Conservation (phyloP, 1,140 invertebrate species). For the Stegodyphus dumicola region DNA sequence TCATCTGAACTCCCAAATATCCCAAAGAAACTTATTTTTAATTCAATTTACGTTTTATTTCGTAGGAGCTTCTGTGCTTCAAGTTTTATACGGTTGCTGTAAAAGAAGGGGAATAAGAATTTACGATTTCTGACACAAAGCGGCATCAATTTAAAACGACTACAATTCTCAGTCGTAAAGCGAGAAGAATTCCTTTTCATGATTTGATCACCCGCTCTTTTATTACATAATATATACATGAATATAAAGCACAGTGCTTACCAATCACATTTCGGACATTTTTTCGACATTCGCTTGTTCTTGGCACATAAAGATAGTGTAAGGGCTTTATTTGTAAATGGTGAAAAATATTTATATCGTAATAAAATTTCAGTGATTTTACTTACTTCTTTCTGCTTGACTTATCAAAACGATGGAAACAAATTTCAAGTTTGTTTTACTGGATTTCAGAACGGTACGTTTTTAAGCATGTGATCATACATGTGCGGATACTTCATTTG, state of each 20-base stretch:
- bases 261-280: not conserved
- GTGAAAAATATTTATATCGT: not conserved
- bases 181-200: conserved; percentile 2
- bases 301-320: not conserved
- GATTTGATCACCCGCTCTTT: conserved; percentile 23
- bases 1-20: too few relatives aligned
- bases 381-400: too few relatives aligned
- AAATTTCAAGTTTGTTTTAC: too few relatives aligned
- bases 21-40: too few relatives aligned
- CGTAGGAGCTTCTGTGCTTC: too few relatives aligned
- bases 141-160: conserved; percentile 31
- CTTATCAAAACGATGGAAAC: too few relatives aligned
- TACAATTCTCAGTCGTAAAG: conserved; percentile 16
- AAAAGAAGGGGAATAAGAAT: not conserved
- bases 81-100: too few relatives aligned
- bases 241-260: conserved; percentile 18
- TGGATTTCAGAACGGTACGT: too few relatives aligned
- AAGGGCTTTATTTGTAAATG: not conserved
- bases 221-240: conserved; percentile 38
- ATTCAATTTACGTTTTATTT: too few relatives aligned
- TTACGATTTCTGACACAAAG: conserved; percentile 44
- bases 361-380: too few relatives aligned
- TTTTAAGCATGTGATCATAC: too few relatives aligned
- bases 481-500: too few relatives aligned
- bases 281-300: not conserved